phyloP scores from a whole-genome alignment of 2,113 vertebrate species.

The human (Homo sapiens) region GRCh38 chr4:11036501-11037000 shows the following conservation, averaged over 20 bases:
- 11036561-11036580: not conserved
- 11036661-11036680: not conserved
- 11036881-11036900: not conserved
- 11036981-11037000: not conserved
- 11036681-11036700: not conserved
- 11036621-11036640: not conserved
- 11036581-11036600: not conserved
- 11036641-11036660: not conserved
- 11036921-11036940: not conserved
- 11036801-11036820: not conserved
- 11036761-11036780: not conserved
- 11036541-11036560: accelerated
- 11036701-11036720: not conserved
- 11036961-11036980: not conserved
- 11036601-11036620: not conserved
- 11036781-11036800: not conserved
- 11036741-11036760: not conserved
- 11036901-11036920: slow-evolving; percentile 10
- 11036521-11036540: not conserved
- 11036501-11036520: not conserved
- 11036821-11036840: slow-evolving; percentile 12
- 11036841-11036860: not conserved
- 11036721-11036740: not conserved
- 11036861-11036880: not conserved
- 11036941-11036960: not conserved